Conservation (phyloP, 2,113 vertebrate genomes). For the Mungos mungo region DNA sequence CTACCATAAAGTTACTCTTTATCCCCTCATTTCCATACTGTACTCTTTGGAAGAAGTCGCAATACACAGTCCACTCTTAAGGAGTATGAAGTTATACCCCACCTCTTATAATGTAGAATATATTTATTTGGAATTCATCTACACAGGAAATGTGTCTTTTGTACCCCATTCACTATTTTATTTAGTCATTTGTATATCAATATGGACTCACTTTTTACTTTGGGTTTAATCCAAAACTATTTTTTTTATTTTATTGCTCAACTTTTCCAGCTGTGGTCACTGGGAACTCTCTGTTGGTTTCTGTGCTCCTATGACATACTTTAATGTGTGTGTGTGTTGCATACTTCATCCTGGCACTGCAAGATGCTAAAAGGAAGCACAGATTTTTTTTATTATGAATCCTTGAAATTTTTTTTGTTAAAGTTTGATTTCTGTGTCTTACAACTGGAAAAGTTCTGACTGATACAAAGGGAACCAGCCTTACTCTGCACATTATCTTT, state of each 20-base stretch:
- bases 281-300: neutral
- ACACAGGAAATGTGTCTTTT: neutral
- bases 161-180: neutral
- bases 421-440: neutral
- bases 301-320: neutral
- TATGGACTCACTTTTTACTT: neutral
- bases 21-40: neutral
- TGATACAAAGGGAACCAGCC: neutral
- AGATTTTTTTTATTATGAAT: neutral
- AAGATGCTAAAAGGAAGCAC: neutral
- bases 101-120: too few species aligned
- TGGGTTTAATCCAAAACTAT: neutral
- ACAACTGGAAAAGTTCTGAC: neutral
- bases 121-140: neutral
- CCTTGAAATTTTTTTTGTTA: neutral
- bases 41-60: neutral
- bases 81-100: too few species aligned
- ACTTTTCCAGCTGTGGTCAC: neutral
- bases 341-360: neutral
- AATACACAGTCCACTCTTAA: too few species aligned
- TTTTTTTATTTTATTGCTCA: neutral
- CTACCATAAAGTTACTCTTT: neutral
- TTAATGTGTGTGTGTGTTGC: neutral
- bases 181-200: neutral
- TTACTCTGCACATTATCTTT: neutral